Conservation (phyloP, 2,797 vertebrate species). For the Hafferia zeledoni region DNA sequence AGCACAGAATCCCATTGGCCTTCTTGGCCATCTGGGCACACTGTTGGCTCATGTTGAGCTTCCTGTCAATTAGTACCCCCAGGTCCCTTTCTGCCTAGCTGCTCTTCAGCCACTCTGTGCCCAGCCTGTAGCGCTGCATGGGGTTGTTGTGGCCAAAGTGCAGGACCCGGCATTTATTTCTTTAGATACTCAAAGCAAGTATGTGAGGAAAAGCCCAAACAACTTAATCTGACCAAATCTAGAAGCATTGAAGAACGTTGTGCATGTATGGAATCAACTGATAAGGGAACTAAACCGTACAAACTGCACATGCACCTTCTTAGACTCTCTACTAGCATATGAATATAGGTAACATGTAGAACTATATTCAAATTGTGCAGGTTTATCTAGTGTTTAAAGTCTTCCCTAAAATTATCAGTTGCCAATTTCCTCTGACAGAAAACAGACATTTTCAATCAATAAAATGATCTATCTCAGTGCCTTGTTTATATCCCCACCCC, state of each 20-base stretch:
- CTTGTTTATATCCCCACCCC: background rate
- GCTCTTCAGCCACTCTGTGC: no score
- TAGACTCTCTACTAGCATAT: background rate
- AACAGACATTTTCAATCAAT: background rate
- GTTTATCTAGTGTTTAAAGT: background rate
- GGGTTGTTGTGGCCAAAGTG: no score
- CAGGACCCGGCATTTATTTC: background rate
- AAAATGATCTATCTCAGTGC: background rate
- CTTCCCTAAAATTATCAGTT: background rate
- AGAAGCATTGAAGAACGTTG: background rate
- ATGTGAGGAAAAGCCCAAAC: fast-evolving
- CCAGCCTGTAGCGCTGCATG: no score
- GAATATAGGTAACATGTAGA: background rate
- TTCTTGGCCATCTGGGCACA: no score
- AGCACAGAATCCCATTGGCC: no score
- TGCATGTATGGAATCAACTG: background rate
- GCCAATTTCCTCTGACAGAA: background rate
- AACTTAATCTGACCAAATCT: background rate
- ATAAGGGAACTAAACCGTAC: background rate
- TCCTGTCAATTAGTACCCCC: no score
- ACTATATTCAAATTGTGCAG: background rate
- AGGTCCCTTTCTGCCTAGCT: no score
- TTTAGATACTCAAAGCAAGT: background rate
- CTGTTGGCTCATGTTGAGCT: no score
- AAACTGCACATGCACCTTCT: background rate